Base-by-base conservation (phyloP, 2,113 vertebrate genomes). In the Gallinago jamesoni region DNA sequence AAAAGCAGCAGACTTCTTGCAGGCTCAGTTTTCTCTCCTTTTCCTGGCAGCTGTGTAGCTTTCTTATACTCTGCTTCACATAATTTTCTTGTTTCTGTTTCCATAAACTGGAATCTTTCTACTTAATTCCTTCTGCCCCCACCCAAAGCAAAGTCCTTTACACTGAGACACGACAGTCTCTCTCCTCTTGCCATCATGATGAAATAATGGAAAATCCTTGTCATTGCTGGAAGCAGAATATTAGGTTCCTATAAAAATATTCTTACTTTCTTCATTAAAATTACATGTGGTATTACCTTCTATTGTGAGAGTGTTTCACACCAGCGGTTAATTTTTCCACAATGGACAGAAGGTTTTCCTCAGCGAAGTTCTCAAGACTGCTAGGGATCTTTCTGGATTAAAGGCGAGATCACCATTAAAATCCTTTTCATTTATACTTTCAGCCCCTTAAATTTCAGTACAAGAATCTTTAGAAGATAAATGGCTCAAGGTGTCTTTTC, bases 381-480 rank as follows among this genome's bases (percentile, higher is more conserved):
- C 47, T 55, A 55, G 50, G 77, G 84, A 91, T 94, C 75, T 83
- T 69, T 60, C 77, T 62, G 89, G 86, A 93, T 96, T 96, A 83
- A 94, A 85, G 84, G 81, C 35, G 5, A 92, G 87, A 89, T 95
- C 70, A 62, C 91, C 81, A 73, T 93, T 95, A 92, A 94, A 95
- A 94, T 79, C 84, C 53, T 87, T 91, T 84, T 82, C 84, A 85
- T 91, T 96, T 95, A 67, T 66, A 68, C 67, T 93, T 95, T 91
- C 84, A 94, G 78, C 94, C 87, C 70, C 89, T 95, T 93, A 87
- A 87, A 87, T 96, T 96, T 95, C 69, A 59, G 77, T 89, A 73
- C 76, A 95, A 84, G 80, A 82, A 63, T 87, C 89, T 95, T 92
- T 59, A 82, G 57, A 93, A 89, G 93, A 87, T 92, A 91, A 95